phyloP scores from a whole-genome alignment of 2,113 vertebrate species.

The Lampris megalopsis region DNA sequence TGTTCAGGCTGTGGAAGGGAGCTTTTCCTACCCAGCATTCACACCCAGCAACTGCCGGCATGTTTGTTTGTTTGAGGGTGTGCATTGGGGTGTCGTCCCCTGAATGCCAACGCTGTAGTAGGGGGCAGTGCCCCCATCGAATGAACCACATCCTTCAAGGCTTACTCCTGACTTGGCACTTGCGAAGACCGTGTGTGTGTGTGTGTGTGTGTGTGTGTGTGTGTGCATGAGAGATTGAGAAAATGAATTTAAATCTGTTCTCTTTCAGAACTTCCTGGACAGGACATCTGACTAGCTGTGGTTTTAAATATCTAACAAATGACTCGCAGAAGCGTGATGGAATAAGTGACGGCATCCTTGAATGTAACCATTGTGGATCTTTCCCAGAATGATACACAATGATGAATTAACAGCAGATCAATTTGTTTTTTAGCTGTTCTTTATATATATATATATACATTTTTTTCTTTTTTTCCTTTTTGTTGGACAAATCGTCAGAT shows the following conservation, averaged over 20 bases:
- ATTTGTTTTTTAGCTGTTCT: too few species aligned
- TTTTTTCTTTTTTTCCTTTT: background rate
- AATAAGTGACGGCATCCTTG: constrained; percentile 41
- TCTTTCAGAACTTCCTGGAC: constrained; percentile 61
- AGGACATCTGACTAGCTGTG: constrained; percentile 18
- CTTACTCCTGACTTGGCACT: constrained; percentile 12
- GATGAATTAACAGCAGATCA: constrained; percentile 27
- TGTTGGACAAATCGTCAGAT: background rate
- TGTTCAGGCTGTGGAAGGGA: background rate
- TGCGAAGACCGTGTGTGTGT: constrained; percentile 3
- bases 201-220: background rate
- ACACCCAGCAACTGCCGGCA: background rate
- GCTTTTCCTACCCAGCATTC: background rate
- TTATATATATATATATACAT: too few species aligned
- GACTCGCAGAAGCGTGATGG: constrained; percentile 31
- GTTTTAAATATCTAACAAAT: constrained; percentile 59
- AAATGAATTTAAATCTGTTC: constrained; percentile 24
- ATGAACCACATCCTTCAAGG: constrained; percentile 1
- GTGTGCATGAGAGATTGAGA: background rate
- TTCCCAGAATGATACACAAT: constrained; percentile 14
- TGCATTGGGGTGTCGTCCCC: background rate
- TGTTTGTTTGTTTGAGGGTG: constrained; percentile 7
- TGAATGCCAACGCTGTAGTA: background rate
- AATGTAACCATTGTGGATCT: constrained; percentile 46
- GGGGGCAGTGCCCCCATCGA: background rate